Evolutionary conservation across 2,888 invertebrate genomes (phyloP).

Genomic region (Polymixis lichenea): DNA sequence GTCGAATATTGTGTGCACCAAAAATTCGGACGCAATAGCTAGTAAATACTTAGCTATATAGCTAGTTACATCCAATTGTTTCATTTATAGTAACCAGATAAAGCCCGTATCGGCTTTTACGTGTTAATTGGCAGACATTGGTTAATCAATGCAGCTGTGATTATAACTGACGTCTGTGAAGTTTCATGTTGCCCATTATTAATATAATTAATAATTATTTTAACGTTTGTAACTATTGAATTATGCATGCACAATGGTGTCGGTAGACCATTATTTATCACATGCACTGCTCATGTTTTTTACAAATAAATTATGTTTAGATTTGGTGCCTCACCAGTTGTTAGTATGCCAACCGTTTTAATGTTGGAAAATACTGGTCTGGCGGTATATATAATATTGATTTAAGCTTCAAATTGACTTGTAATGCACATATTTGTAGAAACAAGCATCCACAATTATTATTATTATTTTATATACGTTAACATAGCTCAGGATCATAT

Average conservation of each 20-base stretch:
- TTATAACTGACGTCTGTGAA: background rate
- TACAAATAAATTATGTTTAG: no score
- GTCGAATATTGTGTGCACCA: background rate
- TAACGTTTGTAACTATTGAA: background rate
- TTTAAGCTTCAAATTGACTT: background rate
- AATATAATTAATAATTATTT: background rate
- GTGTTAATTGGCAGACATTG: slow-evolving; percentile 8
- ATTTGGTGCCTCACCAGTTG: no score
- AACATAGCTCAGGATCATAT: no score
- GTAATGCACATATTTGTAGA: background rate
- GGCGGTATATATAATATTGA: no score
- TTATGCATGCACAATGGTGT: no score
- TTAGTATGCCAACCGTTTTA: no score
- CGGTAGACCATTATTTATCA: background rate
- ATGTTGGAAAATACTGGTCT: no score
- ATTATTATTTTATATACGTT: no score
- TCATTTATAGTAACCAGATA: background rate
- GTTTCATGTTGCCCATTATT: background rate
- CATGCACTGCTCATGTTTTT: no score
- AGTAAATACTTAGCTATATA: background rate
- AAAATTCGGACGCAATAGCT: background rate
- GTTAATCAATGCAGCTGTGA: background rate
- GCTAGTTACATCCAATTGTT: background rate
- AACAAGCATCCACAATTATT: background rate
- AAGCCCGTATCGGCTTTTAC: no score